Percentiles rank a stretch among this genome's conserved stretches.
These are phyloP conservation scores for Diaphora mendica DNA, from an alignment of 2,888 invertebrate species.

Conservation along the genomic window DNA sequence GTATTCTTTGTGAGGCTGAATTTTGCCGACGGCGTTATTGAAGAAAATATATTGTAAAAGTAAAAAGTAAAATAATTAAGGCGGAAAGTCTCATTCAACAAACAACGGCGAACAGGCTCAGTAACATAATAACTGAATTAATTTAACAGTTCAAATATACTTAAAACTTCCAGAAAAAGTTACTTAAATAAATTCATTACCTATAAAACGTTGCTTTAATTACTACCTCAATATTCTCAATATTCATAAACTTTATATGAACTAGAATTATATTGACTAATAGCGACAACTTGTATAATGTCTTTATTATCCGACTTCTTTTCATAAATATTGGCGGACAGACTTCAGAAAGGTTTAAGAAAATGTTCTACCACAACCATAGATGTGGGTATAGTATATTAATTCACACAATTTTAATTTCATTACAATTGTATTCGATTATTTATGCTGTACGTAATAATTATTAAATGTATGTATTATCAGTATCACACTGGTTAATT, in stretches of 20 bases:
- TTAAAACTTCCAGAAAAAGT: conserved; percentile 30
- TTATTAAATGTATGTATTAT: background rate
- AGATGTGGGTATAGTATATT: background rate
- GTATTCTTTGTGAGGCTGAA: conserved; percentile 22
- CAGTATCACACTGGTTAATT: background rate
- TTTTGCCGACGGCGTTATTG: conserved; percentile 12
- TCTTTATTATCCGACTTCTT: background rate
- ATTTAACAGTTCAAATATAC: conserved; percentile 36
- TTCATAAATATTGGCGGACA: background rate
- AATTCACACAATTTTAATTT: background rate
- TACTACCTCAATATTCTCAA: conserved; percentile 24
- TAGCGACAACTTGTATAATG: conserved; percentile 37
- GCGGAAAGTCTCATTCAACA: conserved; percentile 31
- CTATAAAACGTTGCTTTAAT: conserved; percentile 42
- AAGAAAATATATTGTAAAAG: conserved; percentile 18
- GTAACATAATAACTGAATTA: conserved; percentile 32
- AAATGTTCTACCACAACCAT: background rate
- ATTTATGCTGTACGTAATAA: background rate
- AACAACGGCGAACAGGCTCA: conserved; percentile 21
- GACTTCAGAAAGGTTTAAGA: background rate
- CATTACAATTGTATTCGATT: too few relatives aligned
- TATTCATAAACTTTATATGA: too few relatives aligned
- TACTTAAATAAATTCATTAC: conserved; percentile 47
- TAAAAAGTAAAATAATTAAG: conserved; percentile 34
- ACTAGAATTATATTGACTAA: too few relatives aligned